These are phyloP conservation scores for Tyria jacobaeae DNA, from an alignment of 2,888 invertebrate species.

Conservation along the genomic window DNA sequence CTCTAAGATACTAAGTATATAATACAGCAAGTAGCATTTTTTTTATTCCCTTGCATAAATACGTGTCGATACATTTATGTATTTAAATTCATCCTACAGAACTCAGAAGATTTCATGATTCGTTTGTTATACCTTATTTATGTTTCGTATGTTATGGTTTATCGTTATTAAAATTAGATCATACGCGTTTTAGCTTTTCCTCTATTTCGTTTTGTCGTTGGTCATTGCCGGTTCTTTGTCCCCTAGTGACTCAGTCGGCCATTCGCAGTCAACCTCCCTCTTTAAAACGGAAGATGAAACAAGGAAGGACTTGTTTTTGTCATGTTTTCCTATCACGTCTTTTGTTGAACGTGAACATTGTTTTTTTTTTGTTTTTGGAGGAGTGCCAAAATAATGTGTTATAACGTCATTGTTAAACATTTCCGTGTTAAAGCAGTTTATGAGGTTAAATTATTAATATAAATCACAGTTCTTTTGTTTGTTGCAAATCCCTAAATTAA, in stretches of 20 bases:
- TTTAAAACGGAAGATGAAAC: constrained; percentile 63
- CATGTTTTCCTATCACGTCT: constrained; percentile 62
- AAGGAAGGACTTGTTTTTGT: constrained; percentile 67
- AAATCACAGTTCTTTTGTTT: constrained; percentile 22
- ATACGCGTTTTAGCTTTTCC: constrained; percentile 59
- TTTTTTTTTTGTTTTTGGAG: constrained; percentile 64
- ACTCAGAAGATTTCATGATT: not conserved
- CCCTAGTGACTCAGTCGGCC: constrained; percentile 60
- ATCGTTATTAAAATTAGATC: constrained; percentile 41
- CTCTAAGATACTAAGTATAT: no score
- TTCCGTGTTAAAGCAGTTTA: constrained; percentile 49
- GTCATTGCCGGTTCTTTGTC: constrained; percentile 69
- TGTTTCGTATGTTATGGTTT: constrained; percentile 17
- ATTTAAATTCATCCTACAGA: no score
- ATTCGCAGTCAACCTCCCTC: constrained; percentile 50
- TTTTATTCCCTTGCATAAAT: no score
- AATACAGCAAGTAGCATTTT: no score
- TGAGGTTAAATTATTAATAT: constrained; percentile 46
- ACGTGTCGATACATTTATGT: no score
- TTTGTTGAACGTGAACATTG: constrained; percentile 52
- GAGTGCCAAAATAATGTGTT: constrained; percentile 62
- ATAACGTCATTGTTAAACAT: constrained; percentile 29
- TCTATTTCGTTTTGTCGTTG: constrained; percentile 68
- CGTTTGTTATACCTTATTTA: not conserved
- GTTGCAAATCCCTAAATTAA: no score